Evolutionary conservation across 92 coral and sea anemone species (phyloP).

Genomic region (Porites rus): DNA sequence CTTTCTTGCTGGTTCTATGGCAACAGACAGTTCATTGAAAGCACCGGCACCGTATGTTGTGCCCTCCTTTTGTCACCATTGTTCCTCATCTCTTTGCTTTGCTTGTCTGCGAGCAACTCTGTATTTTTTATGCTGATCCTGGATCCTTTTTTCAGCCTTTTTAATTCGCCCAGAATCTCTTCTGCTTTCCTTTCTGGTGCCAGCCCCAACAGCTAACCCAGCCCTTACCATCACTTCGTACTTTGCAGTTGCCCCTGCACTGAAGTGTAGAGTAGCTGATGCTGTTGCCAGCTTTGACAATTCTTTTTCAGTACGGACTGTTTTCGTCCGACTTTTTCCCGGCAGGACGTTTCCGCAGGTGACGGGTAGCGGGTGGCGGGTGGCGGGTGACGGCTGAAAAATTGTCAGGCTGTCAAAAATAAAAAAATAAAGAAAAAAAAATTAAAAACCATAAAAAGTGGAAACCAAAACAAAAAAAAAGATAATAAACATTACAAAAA

Average conservation of each 20-base stretch:
- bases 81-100: conserved; percentile 55
- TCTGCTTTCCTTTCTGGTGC: conserved; percentile 29
- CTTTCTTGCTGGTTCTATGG: conserved; percentile 4
- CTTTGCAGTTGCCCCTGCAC: conserved; percentile 44
- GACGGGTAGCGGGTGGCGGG: too few species aligned
- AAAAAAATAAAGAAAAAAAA: too few species aligned
- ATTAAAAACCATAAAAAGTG: too few species aligned
- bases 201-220: conserved; percentile 34
- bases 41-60: conserved; percentile 22
- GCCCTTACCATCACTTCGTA: conserved; percentile 43
- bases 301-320: too few species aligned
- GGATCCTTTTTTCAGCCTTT: conserved; percentile 30
- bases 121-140: conserved; percentile 39
- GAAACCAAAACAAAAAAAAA: too few species aligned
- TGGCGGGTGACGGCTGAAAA: too few species aligned
- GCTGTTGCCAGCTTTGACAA: conserved; percentile 24
- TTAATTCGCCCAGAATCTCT: conserved; percentile 42
- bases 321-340: too few species aligned
- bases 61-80: conserved; percentile 23
- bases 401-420: too few species aligned
- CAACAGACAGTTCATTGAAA: conserved; percentile 26
- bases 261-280: conserved; percentile 42
- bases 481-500: too few species aligned
- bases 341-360: too few species aligned
- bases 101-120: conserved; percentile 43